Percentiles rank a stretch among this genome's conserved stretches.
Conservation (phyloP, 2,888 invertebrate genomes). For the Tholera decimalis region DNA sequence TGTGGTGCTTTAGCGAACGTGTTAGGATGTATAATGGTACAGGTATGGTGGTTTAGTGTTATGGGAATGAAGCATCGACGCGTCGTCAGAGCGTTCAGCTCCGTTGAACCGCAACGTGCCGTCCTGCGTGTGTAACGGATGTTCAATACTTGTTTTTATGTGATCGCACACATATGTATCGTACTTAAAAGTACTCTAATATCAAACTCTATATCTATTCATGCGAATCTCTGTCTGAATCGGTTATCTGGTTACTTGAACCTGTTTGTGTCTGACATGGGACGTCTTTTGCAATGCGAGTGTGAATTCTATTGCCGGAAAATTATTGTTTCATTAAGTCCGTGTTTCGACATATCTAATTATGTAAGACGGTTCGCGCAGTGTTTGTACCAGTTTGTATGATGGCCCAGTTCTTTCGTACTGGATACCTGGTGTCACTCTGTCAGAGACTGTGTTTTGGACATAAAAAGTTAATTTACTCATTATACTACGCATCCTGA, state of each 20-base stretch:
- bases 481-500: not conserved
- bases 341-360: constrained; percentile 59
- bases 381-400: constrained; percentile 46
- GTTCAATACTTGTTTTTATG: constrained; percentile 79
- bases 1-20: constrained; percentile 76
- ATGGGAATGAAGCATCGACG: constrained; percentile 72
- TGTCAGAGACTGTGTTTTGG: constrained; percentile 10
- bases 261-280: constrained; percentile 63
- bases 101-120: constrained; percentile 86
- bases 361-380: constrained; percentile 60
- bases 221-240: constrained; percentile 70
- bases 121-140: constrained; percentile 87
- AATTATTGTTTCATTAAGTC: constrained; percentile 69
- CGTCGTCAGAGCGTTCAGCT: constrained; percentile 85
- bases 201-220: constrained; percentile 61
- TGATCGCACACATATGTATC: constrained; percentile 63
- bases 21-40: constrained; percentile 62
- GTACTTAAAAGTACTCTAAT: constrained; percentile 62
- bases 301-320: constrained; percentile 75
- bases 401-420: constrained; percentile 42
- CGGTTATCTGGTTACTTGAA: constrained; percentile 75
- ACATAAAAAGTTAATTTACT: constrained; percentile 19
- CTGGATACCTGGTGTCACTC: constrained; percentile 20
- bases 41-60: constrained; percentile 61
- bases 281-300: constrained; percentile 78